phyloP scores from a whole-genome alignment of 2,113 vertebrate species.

The Trogon surrucura region DNA sequence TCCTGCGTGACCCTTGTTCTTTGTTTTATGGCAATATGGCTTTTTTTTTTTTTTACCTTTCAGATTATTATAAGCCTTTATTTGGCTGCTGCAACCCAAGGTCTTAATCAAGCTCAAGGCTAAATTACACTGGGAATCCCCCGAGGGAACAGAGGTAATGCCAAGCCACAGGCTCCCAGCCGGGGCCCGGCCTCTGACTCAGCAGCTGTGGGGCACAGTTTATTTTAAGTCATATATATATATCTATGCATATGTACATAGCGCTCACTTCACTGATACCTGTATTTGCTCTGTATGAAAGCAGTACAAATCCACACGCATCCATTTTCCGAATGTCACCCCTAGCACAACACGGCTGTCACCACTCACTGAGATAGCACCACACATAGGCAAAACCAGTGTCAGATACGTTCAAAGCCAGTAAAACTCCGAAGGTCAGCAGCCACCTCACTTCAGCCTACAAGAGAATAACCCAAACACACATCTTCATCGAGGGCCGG shows the following conservation, averaged over 20 bases:
- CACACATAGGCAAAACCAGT: neutral
- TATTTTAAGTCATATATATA: neutral
- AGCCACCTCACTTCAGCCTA: neutral
- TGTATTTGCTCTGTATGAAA: no score
- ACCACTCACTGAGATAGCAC: neutral
- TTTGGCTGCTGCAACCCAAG: neutral
- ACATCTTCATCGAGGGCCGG: neutral
- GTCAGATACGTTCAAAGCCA: neutral
- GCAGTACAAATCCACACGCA: neutral
- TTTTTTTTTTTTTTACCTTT: neutral
- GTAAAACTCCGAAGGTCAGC: neutral
- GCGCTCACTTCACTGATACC: neutral
- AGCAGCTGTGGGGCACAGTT: neutral
- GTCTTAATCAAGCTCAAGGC: constrained; percentile 16
- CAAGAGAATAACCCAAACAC: neutral
- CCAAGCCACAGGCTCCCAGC: neutral
- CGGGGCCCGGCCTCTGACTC: neutral
- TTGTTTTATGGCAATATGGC: neutral
- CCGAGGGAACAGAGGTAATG: neutral
- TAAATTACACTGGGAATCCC: constrained; percentile 14
- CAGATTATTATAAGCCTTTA: constrained; percentile 7
- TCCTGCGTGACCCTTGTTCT: neutral
- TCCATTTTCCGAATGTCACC: neutral
- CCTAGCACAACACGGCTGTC: neutral
- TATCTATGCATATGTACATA: neutral